These are phyloP conservation scores for Stigmatopora argus DNA, from an alignment of 2,113 vertebrate genomes.

Conservation along the genomic window DNA sequence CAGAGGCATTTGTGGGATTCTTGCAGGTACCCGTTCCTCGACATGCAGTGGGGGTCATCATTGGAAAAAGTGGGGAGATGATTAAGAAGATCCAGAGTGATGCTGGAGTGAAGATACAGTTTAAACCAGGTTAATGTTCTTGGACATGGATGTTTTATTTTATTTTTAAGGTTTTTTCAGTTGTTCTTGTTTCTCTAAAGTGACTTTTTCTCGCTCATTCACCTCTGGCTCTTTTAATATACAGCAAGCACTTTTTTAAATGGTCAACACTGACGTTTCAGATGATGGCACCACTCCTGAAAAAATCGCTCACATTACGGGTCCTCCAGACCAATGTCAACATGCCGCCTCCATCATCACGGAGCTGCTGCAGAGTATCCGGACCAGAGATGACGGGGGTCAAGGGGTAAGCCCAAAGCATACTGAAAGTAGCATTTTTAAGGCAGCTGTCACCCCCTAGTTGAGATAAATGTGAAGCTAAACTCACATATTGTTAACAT, in stretches of 20 bases:
- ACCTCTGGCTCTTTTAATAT: not conserved
- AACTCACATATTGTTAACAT: no score
- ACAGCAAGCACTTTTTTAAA: not conserved
- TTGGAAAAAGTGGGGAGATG: conserved; percentile 88
- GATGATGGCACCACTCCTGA: conserved; percentile 86
- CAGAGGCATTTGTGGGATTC: conserved; percentile 8
- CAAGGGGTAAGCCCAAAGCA: conserved; percentile 54
- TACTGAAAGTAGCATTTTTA: not conserved
- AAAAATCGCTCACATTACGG: conserved; percentile 89
- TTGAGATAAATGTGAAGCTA: no score
- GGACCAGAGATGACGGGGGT: conserved; percentile 68
- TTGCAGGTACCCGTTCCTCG: conserved; percentile 82
- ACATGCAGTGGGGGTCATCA: conserved; percentile 87
- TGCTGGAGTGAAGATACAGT: conserved; percentile 88
- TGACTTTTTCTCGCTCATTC: not conserved
- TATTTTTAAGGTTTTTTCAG: not conserved
- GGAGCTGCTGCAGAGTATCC: conserved; percentile 85
- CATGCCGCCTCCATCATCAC: conserved; percentile 88
- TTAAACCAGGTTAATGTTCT: conserved; percentile 79
- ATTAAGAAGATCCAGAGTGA: conserved; percentile 94
- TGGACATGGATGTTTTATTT: not conserved
- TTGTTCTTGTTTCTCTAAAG: not conserved
- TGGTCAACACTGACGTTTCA: conserved; percentile 31
- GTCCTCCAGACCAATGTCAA: conserved; percentile 85
- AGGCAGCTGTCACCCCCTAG: no score